These are phyloP conservation scores for Lophotis ruficrista DNA, from an alignment of 2,113 vertebrate species.

Conservation along the genomic window DNA sequence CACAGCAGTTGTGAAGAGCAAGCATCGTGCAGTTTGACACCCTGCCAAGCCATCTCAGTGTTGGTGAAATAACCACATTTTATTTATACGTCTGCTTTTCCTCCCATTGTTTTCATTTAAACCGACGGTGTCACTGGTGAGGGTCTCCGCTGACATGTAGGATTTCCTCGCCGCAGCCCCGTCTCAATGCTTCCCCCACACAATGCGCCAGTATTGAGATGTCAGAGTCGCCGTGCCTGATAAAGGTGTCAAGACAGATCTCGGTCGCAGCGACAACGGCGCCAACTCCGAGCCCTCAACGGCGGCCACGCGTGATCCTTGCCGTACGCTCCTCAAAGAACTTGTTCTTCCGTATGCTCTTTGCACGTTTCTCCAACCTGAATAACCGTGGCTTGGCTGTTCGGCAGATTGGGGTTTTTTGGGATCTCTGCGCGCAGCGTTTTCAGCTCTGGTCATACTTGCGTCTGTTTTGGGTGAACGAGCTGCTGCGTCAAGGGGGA, in stretches of 20 bases:
- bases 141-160: constrained; percentile 27
- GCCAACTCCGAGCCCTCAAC: not conserved
- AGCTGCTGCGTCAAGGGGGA: not conserved
- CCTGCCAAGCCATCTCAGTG: not conserved
- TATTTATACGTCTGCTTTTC: not conserved
- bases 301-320: not conserved
- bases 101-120: not conserved
- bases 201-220: constrained; percentile 57
- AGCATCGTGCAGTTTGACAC: not conserved
- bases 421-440: not conserved
- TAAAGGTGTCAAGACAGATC: constrained; percentile 56
- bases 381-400: not conserved
- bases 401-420: not conserved
- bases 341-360: rapidly evolving
- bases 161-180: constrained; percentile 20
- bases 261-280: not conserved
- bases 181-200: constrained; percentile 30
- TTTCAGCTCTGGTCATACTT: not conserved
- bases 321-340: rapidly evolving
- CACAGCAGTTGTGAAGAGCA: not conserved
- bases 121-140: not conserved
- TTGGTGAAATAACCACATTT: constrained; percentile 7
- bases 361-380: not conserved
- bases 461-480: not conserved
- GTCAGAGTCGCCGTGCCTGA: constrained; percentile 43